These are phyloP conservation scores for Scomberomorus guttatus DNA, from an alignment of 2,797 vertebrate species.

Conservation along the genomic window DNA sequence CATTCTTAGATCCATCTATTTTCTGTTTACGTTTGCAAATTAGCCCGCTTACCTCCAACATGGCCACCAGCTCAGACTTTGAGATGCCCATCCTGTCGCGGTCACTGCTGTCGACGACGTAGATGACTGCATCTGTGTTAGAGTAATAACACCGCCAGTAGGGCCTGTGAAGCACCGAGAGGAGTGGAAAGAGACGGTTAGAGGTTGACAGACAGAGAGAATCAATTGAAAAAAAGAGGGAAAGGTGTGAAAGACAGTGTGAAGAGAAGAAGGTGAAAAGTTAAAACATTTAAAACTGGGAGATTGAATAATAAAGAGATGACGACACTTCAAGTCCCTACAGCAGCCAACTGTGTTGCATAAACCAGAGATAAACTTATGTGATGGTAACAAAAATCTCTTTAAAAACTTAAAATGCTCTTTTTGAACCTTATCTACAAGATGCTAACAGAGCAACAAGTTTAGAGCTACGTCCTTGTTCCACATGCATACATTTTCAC, in stretches of 20 bases:
- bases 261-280: too few species aligned
- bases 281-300: not conserved
- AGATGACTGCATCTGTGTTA: conserved; percentile 98
- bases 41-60: conserved; percentile 91
- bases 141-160: conserved; percentile 99
- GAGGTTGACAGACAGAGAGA: too few species aligned
- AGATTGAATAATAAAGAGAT: not conserved
- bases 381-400: not conserved
- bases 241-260: not conserved
- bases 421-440: not conserved
- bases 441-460: not conserved
- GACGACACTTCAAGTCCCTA: too few species aligned
- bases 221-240: too few species aligned
- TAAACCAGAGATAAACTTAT: too few species aligned
- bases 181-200: not conserved
- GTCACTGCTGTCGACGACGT: conserved; percentile 99
- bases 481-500: not conserved
- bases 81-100: conserved; percentile 98
- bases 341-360: too few species aligned
- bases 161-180: conserved; percentile 84
- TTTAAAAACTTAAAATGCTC: not conserved
- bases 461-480: not conserved
- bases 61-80: conserved; percentile 97
- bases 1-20: not conserved
- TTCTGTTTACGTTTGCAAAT: not conserved